phyloP scores from a whole-genome alignment of 2,888 invertebrate genomes.

The Philopedon plagiatum region DNA sequence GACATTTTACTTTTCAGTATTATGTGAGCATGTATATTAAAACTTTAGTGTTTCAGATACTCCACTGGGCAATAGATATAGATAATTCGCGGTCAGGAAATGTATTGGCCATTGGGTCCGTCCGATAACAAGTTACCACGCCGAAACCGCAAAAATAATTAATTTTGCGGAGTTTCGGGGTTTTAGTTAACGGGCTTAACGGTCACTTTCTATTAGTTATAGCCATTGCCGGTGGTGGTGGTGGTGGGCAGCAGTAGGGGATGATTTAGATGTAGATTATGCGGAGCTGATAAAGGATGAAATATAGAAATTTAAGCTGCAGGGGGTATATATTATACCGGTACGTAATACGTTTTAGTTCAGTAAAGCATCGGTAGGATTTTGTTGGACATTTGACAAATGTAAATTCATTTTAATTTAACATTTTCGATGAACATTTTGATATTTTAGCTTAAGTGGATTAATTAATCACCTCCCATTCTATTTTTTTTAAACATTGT shows the following conservation, averaged over 20 bases:
- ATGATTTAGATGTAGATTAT: conserved; percentile 13
- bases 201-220: conserved; percentile 43
- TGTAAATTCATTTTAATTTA: no score
- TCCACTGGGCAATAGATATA: conserved; percentile 24
- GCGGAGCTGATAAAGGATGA: not conserved
- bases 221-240: conserved; percentile 1
- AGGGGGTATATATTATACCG: no score
- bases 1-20: no score
- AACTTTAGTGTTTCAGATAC: not conserved
- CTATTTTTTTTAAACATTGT: no score
- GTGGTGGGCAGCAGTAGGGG: not conserved
- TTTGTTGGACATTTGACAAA: no score
- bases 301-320: conserved; percentile 2
- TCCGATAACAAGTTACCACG: conserved; percentile 46
- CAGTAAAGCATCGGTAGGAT: no score
- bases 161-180: conserved; percentile 39
- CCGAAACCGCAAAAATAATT: conserved; percentile 44
- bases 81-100: conserved; percentile 47
- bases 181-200: conserved; percentile 35
- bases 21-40: no score
- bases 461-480: no score
- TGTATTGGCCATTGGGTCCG: conserved; percentile 39
- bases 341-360: no score
- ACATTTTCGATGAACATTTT: no score
- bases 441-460: no score